phyloP scores from a whole-genome alignment of 2,888 invertebrate species.

The Agrotis ipsilon region DNA sequence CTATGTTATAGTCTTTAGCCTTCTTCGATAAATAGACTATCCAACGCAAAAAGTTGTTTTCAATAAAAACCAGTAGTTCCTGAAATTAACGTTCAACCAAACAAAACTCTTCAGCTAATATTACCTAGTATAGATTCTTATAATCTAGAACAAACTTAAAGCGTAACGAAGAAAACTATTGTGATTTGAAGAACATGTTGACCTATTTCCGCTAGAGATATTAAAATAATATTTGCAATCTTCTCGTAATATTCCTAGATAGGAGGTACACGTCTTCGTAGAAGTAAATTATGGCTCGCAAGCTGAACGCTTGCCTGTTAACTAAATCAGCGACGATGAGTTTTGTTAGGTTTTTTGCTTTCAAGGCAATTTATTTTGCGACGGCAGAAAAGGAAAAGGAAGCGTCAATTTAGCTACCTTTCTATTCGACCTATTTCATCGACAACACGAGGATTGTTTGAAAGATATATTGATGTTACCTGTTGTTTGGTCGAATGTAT shows the following conservation, averaged over 20 bases:
- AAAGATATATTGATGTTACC: background rate
- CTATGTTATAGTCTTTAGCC: too few species aligned
- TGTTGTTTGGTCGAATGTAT: background rate
- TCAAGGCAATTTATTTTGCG: conserved; percentile 1
- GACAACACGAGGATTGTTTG: background rate
- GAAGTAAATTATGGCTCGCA: conserved; percentile 21
- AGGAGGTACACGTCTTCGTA: background rate
- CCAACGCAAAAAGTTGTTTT: too few species aligned
- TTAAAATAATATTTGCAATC: conserved; percentile 22
- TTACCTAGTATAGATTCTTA: background rate
- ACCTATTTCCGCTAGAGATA: background rate
- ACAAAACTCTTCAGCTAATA: too few species aligned
- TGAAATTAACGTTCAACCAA: too few species aligned
- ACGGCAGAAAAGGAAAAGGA: background rate
- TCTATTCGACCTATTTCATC: background rate
- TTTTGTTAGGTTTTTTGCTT: conserved; percentile 21
- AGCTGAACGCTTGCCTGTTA: conserved; percentile 18
- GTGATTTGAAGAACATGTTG: conserved; percentile 2
- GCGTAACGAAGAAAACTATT: background rate
- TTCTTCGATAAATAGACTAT: too few species aligned
- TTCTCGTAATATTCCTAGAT: conserved; percentile 2
- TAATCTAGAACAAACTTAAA: background rate
- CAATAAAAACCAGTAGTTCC: too few species aligned
- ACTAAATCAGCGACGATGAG: conserved; percentile 1
- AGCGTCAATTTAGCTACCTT: background rate